Percentiles rank a stretch among this genome's conserved stretches.
Conservation (phyloP, 1,140 invertebrate species). For the Caenorhabditis remanei region DNA sequence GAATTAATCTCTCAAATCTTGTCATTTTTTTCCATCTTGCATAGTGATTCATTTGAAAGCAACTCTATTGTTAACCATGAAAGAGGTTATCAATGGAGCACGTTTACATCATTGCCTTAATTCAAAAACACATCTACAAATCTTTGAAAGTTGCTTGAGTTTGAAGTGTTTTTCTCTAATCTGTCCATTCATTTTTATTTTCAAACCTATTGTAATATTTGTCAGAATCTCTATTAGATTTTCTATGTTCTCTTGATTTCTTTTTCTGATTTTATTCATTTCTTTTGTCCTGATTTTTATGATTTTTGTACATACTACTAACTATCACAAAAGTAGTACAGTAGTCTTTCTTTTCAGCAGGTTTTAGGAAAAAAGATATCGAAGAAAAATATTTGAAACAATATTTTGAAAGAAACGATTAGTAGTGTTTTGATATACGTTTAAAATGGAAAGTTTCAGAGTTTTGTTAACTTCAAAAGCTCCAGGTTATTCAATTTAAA, state of each 20-base stretch:
- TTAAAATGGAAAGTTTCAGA: too few relatives aligned
- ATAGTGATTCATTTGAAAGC: too few relatives aligned
- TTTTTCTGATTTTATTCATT: background rate
- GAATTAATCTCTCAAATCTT: background rate
- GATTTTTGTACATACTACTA: conserved; percentile 19
- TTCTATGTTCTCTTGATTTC: background rate
- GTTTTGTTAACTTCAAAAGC: too few relatives aligned
- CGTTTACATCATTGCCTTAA: background rate
- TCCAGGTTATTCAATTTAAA: too few relatives aligned
- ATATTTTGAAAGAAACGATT: too few relatives aligned
- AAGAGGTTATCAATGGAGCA: background rate
- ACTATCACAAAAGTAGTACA: background rate
- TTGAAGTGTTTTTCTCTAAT: conserved; percentile 16
- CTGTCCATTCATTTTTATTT: background rate
- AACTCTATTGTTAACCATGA: too few relatives aligned
- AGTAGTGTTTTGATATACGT: too few relatives aligned
- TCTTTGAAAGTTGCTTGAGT: background rate
- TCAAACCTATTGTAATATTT: background rate
- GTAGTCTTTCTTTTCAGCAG: background rate
- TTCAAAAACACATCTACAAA: background rate
- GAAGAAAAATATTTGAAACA: too few relatives aligned
- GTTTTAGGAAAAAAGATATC: background rate
- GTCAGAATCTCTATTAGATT: background rate
- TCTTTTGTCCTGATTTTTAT: background rate
- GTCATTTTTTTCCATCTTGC: background rate